A percentile compares a stretch with the other conserved stretches of the same genome.
phyloP scores from a whole-genome alignment of 2,113 vertebrate genomes.

The Chunga burmeisteri region DNA sequence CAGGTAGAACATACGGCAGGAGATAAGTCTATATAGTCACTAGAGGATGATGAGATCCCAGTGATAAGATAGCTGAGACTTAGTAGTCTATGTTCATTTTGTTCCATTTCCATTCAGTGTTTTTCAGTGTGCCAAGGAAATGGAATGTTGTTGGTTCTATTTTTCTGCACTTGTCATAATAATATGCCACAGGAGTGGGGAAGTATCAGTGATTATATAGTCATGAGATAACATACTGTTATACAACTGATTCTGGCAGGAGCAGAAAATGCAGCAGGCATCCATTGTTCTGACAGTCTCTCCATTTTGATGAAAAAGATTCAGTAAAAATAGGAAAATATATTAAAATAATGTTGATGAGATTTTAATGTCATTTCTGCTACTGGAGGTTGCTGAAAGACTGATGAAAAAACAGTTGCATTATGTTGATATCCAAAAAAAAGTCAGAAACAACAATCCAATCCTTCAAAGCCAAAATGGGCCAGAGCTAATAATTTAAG shows the following conservation, averaged over 20 bases:
- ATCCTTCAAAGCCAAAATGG: background rate
- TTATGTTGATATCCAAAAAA: background rate
- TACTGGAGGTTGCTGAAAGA: background rate
- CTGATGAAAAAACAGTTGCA: background rate
- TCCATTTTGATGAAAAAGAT: background rate
- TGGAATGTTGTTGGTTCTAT: background rate
- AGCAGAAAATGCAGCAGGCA: background rate
- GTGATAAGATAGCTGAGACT: background rate
- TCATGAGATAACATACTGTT: background rate
- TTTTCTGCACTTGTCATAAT: constrained; percentile 1
- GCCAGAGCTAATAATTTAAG: background rate
- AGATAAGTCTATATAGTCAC: background rate
- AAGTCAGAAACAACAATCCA: background rate
- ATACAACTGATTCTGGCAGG: background rate
- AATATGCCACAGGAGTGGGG: background rate
- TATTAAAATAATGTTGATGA: background rate
- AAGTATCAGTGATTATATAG: background rate
- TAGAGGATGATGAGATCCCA: background rate
- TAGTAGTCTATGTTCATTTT: background rate
- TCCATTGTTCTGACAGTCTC: background rate
- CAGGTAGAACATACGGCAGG: background rate
- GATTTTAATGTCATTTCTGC: background rate
- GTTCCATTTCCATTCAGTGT: background rate
- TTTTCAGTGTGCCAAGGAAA: background rate
- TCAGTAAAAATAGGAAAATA: background rate